Percentiles rank a stretch among this genome's conserved stretches.
Evolutionary conservation across 2,113 vertebrate species (phyloP).

Genomic region (Rhagologus leucostigma): DNA sequence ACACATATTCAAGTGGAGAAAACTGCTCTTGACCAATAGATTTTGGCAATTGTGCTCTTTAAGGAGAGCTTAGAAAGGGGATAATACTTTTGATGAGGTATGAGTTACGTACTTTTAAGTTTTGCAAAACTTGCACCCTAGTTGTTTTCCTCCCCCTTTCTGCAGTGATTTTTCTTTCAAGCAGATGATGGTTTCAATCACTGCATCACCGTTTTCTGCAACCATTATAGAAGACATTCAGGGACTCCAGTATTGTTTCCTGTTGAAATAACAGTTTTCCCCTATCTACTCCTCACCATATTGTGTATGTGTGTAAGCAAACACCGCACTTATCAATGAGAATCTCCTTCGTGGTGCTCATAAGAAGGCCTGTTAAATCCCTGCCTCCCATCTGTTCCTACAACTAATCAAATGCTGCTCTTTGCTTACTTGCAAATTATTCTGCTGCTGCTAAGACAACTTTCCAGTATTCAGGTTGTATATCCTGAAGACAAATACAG

Average conservation of each 20-base stretch:
- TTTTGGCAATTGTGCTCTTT: neutral
- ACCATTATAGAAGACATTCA: neutral
- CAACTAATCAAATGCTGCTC: neutral
- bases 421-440: conserved; percentile 10
- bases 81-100: neutral
- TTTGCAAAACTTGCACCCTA: neutral
- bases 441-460: neutral
- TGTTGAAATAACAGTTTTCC: neutral
- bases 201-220: neutral
- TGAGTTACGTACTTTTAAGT: neutral
- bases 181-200: neutral
- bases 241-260: neutral
- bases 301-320: neutral
- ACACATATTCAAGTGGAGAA: neutral
- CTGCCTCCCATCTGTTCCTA: conserved; percentile 1
- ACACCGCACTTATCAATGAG: neutral
- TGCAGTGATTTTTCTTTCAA: neutral
- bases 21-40: neutral
- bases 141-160: neutral
- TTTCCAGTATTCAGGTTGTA: neutral
- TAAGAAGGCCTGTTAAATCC: neutral
- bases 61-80: neutral
- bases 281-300: neutral
- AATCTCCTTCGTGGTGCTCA: neutral
- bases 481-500: neutral